Evolutionary conservation across 2,113 vertebrate genomes (phyloP).

Genomic region (Crotophaga sulcirostris): DNA sequence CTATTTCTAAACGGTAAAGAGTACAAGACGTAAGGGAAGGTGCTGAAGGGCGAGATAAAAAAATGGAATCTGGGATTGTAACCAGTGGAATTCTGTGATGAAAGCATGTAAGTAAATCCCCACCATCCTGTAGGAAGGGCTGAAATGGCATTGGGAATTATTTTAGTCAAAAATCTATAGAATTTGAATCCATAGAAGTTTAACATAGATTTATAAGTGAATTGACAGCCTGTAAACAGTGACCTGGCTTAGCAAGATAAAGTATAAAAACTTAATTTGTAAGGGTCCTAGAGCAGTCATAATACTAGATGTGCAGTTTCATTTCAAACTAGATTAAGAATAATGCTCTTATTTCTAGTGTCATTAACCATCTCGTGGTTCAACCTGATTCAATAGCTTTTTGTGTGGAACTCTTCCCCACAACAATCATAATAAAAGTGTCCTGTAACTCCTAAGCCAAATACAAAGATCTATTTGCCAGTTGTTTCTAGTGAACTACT

Average conservation of each 20-base stretch:
- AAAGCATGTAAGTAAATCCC: background rate
- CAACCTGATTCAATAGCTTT: background rate
- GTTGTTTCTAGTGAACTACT: background rate
- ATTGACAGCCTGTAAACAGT: background rate
- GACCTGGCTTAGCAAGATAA: background rate
- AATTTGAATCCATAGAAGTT: background rate
- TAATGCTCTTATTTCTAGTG: background rate
- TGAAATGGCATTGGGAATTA: background rate
- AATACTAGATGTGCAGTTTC: background rate
- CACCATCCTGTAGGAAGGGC: background rate
- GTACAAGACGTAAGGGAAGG: background rate
- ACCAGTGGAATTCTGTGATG: background rate
- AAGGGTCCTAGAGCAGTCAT: background rate
- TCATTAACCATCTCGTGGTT: background rate
- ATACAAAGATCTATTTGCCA: background rate
- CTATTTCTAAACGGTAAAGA: background rate
- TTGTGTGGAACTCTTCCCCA: background rate
- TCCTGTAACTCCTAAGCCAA: background rate
- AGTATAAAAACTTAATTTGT: background rate
- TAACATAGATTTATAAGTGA: background rate
- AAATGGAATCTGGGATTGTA: background rate
- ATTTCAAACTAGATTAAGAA: background rate
- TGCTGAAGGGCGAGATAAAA: background rate
- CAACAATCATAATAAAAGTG: background rate
- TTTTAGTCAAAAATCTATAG: background rate